Percentiles rank a stretch among this genome's conserved stretches.
Evolutionary conservation across 53 echinoderm and acorn worm species (phyloP).

Genomic region (Apostichopus leukothele): DNA sequence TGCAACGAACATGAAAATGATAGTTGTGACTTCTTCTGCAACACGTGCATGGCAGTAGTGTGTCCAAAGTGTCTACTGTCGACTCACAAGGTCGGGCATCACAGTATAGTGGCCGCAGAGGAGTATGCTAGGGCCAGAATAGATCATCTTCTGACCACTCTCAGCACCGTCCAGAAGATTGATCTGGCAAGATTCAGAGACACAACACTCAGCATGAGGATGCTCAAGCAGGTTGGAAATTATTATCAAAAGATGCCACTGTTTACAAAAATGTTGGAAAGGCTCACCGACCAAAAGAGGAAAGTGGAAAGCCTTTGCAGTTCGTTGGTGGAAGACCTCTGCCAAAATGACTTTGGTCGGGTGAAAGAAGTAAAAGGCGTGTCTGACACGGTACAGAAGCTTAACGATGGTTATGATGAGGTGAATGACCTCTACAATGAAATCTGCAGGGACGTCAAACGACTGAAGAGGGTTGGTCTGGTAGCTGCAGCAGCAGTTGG

Average conservation of each 20-base stretch:
- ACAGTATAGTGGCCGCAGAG: conserved; percentile 8
- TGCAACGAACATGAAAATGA: conserved; percentile 20
- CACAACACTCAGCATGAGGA: neutral
- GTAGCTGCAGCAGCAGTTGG: conserved; percentile 29
- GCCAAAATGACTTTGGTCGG: conserved; percentile 18
- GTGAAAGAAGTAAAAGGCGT: conserved; percentile 1
- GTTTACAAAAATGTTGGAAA: conserved; percentile 12
- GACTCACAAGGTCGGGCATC: conserved; percentile 37
- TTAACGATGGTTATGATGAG: neutral
- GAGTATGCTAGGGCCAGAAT: conserved; percentile 7
- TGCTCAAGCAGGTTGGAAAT: neutral
- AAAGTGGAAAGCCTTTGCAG: conserved; percentile 1
- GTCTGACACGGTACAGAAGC: neutral
- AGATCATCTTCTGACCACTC: neutral
- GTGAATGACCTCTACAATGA: neutral
- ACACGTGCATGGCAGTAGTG: conserved; percentile 19
- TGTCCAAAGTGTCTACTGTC: conserved; percentile 36
- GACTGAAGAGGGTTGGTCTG: conserved; percentile 11
- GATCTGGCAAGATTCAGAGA: neutral
- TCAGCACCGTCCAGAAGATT: neutral
- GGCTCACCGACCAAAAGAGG: neutral
- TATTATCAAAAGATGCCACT: conserved; percentile 31
- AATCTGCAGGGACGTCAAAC: conserved; percentile 1
- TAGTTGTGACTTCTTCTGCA: conserved; percentile 37
- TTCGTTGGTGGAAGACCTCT: conserved; percentile 27